Percentiles rank a stretch among this genome's conserved stretches.
Conservation (phyloP, 1,140 invertebrate genomes). For the Caenorhabditis tropicalis region DNA sequence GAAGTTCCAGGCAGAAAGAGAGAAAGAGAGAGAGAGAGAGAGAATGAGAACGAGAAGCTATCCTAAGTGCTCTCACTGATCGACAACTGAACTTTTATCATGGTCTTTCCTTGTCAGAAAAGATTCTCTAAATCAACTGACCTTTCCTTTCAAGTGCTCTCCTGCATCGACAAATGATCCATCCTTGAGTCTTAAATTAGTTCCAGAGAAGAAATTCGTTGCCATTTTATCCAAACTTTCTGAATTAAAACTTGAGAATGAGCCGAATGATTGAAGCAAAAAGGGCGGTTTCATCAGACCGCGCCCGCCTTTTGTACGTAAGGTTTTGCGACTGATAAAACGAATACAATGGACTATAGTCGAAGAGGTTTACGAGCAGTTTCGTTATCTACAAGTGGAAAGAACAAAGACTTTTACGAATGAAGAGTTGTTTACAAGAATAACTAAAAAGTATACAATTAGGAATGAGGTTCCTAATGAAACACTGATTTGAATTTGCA, state of each 20-base stretch:
- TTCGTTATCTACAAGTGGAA: not conserved
- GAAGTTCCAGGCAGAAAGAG: too few relatives aligned
- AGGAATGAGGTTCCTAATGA: too few relatives aligned
- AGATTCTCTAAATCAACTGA: not conserved
- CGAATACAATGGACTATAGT: not conserved
- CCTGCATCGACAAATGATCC: slow-evolving; percentile 8
- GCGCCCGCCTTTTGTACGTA: not conserved
- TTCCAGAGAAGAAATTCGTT: slow-evolving; percentile 19
- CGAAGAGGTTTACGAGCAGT: not conserved
- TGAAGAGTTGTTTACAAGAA: not conserved
- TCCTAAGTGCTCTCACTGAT: too few relatives aligned
- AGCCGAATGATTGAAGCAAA: not conserved
- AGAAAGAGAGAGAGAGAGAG: too few relatives aligned
- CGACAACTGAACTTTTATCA: too few relatives aligned
- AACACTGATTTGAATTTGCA: not conserved
- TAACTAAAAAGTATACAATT: not conserved
- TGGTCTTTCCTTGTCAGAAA: too few relatives aligned
- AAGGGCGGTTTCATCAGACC: slow-evolving; percentile 32
- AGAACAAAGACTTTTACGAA: slow-evolving; percentile 12
- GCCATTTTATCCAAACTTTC: not conserved
- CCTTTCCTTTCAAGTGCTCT: slow-evolving; percentile 45
- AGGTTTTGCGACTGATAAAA: not conserved
- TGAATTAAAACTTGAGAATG: not conserved
- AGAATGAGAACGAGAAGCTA: too few relatives aligned
- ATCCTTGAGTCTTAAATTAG: slow-evolving; percentile 10